A percentile compares a stretch with the other conserved stretches of the same genome.
Conservation (phyloP, 2,113 vertebrate species). For the Vidua chalybeata region DNA sequence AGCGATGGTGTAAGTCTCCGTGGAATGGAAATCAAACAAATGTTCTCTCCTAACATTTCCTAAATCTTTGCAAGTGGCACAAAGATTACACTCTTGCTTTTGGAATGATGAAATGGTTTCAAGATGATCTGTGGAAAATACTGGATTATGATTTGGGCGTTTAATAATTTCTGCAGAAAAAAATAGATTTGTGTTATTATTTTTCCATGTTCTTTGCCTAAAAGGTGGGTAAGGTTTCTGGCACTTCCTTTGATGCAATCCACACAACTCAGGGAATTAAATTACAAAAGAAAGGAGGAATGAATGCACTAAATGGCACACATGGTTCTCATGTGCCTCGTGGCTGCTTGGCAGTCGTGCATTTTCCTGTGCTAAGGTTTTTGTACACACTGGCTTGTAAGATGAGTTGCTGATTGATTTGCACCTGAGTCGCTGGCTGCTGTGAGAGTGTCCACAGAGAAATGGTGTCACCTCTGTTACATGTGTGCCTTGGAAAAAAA, state of each 20-base stretch:
- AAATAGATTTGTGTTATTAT: not conserved
- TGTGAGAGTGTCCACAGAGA: not conserved
- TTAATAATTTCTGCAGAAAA: not conserved
- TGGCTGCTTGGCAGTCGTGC: not conserved
- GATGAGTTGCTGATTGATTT: not conserved
- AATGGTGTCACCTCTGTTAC: not conserved
- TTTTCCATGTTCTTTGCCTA: not conserved
- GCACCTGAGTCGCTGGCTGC: not conserved
- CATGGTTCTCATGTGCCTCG: not conserved
- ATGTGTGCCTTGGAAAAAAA: not conserved
- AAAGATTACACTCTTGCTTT: not conserved
- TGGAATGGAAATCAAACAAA: not conserved
- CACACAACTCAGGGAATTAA: not conserved
- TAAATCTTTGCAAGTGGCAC: not conserved
- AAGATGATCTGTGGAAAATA: not conserved
- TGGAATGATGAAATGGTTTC: constrained; percentile 7
- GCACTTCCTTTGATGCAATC: not conserved
- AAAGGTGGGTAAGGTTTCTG: not conserved
- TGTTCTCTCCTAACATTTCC: not conserved
- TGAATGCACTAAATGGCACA: not conserved
- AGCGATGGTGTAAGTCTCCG: accelerated
- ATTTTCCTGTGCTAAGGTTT: not conserved
- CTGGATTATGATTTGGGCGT: not conserved
- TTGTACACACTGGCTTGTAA: not conserved
- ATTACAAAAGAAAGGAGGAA: not conserved